Evolutionary conservation across 2,888 invertebrate genomes (phyloP), one percentile per base, ranked within the genome.

Genomic region (Serripes groenlandicus): DNA sequence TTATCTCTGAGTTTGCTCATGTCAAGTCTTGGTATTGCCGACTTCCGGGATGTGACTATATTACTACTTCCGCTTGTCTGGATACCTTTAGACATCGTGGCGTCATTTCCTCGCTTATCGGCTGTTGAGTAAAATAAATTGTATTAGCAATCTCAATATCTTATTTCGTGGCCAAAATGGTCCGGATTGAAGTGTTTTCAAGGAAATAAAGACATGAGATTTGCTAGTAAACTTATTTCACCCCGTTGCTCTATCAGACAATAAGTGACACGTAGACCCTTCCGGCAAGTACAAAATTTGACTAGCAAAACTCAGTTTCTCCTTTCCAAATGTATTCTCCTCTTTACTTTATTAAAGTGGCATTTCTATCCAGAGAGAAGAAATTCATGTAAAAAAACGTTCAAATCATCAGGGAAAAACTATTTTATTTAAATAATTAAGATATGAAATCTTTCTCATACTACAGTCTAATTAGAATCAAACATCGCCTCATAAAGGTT

Each of bases 71-170:
- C 66, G 35, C 64, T 64, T 3, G 66, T 42, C 66, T 66, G 66
- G 66, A 37, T 37, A 66, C 42, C 66, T 28, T 66, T 66, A 42
- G 66, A 66, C 42, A 34, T 34, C 21, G 62, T 62, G 32, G 32
- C 62, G 62, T 62, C 34, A 62, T 34, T 62, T 62, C 62, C 54
- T 30, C 23, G 28, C 15, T 70, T 75, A 23, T 75, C 60, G 4
- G 49, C 83, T 76, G 80, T 54, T 62, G 56, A 82, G 73, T 68
- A 78, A 68, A 80, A 69, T 72, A 66, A 76, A 64, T 74, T 80
- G 80, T 79, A 79, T 69, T 64, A 83, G 83, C 83, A 80, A 75
- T 80, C 52, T 62, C 64, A 78, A 73, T 73, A 75, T 79, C 83
- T 69, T 73, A 69, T 26, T 52, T 52, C 28, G 4, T 7, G 11